phyloP scores from a whole-genome alignment of 2,113 vertebrate species.

The Nibea coibor region DNA sequence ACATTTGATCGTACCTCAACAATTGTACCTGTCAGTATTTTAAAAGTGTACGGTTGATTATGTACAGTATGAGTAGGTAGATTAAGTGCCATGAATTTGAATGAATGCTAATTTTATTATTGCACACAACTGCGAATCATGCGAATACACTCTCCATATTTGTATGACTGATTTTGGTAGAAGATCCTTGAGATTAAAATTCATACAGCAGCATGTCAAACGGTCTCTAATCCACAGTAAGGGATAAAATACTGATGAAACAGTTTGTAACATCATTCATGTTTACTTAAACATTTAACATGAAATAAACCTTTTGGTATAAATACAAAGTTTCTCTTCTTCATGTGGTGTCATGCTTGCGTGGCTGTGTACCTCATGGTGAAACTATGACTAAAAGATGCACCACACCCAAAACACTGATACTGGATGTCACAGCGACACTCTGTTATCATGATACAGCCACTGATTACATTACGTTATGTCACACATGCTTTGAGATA shows the following conservation, averaged over 20 bases:
- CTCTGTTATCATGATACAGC: neutral
- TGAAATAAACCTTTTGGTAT: slow-evolving; percentile 50
- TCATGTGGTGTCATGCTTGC: neutral
- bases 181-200: slow-evolving; percentile 6
- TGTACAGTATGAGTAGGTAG: neutral
- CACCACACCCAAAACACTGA: neutral
- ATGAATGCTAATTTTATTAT: neutral
- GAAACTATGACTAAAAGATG: neutral
- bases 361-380: neutral
- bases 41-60: neutral
- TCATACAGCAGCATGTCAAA: neutral
- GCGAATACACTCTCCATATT: neutral
- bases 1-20: neutral
- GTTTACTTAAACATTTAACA: slow-evolving; percentile 39
- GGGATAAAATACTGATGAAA: neutral
- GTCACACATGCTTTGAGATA: neutral
- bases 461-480: neutral
- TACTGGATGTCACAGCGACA: neutral
- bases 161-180: slow-evolving; percentile 15
- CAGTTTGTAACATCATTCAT: slow-evolving; percentile 36
- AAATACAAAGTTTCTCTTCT: neutral
- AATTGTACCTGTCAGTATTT: slow-evolving; percentile 38
- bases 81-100: too few species aligned
- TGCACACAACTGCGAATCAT: neutral
- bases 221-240: slow-evolving; percentile 14